phyloP scores from a whole-genome alignment of 2,113 vertebrate genomes.

The Tiliqua scincoides region DNA sequence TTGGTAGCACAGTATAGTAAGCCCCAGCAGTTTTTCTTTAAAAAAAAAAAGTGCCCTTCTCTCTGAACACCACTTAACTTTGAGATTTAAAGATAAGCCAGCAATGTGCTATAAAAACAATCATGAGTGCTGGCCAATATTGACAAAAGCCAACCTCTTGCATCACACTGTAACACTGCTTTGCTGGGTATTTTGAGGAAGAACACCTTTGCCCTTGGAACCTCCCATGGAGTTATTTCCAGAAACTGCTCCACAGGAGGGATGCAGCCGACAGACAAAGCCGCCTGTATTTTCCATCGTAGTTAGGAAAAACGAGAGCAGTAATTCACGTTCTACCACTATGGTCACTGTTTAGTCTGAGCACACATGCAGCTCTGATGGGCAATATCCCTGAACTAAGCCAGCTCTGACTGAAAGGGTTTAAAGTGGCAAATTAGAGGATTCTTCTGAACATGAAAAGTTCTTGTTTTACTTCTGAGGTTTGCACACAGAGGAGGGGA shows the following conservation, averaged over 20 bases:
- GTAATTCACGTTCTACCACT: not conserved
- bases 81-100: not conserved
- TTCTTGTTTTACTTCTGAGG: not conserved
- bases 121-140: too few relatives aligned
- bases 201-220: not conserved
- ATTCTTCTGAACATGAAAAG: not conserved
- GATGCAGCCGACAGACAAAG: not conserved
- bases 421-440: not conserved
- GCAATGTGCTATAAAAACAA: not conserved
- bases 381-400: not conserved
- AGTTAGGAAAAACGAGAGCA: not conserved
- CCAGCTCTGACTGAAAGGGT: not conserved
- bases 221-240: not conserved
- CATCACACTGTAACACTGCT: not conserved
- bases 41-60: too few relatives aligned
- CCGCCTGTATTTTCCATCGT: not conserved
- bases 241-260: not conserved
- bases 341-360: not conserved
- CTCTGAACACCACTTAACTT: not conserved
- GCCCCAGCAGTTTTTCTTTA: not conserved
- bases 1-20: slow-evolving; percentile 5
- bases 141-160: not conserved
- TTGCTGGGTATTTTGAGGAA: not conserved
- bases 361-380: not conserved
- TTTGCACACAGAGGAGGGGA: too few relatives aligned